phyloP scores from a whole-genome alignment of 1,140 invertebrate species.

The Elysia chlorotica region DNA sequence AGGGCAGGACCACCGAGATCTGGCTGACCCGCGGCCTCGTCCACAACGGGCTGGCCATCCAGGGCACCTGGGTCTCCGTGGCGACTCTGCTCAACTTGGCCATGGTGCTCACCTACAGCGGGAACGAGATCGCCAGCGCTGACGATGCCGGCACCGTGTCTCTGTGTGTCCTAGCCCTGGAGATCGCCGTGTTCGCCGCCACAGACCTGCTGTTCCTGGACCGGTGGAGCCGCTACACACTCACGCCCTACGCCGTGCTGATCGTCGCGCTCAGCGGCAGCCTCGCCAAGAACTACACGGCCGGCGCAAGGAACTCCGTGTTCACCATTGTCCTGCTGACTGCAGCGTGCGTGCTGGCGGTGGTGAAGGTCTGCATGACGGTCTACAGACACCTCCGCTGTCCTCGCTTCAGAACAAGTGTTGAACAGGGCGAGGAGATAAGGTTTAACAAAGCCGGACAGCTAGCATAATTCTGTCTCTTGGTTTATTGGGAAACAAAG shows the following conservation, averaged over 20 bases:
- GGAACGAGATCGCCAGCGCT: conserved; percentile 12
- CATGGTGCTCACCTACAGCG: conserved; percentile 36
- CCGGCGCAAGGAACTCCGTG: conserved; percentile 36
- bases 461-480: too few relatives aligned
- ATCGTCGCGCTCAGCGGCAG: conserved; percentile 45
- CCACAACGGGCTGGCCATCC: conserved; percentile 55
- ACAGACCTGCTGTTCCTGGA: conserved; percentile 46
- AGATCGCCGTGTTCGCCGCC: conserved; percentile 37
- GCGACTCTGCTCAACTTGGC: conserved; percentile 52
- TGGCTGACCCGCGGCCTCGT: conserved; percentile 55
- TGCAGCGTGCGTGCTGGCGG: conserved; percentile 10
- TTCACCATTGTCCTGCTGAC: conserved; percentile 43
- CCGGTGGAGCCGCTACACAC: conserved; percentile 45
- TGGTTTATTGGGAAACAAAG: too few relatives aligned
- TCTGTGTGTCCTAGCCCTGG: conserved; percentile 35
- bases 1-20: conserved; percentile 30
- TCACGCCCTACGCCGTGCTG: conserved; percentile 50
- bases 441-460: too few relatives aligned
- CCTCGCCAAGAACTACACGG: conserved; percentile 39
- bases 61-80: conserved; percentile 53
- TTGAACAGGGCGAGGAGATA: too few relatives aligned
- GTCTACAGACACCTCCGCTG: conserved; percentile 35
- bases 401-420: not conserved
- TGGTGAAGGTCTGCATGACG: conserved; percentile 35
- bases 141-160: conserved; percentile 33